Evolutionary conservation across 2,797 vertebrate genomes (phyloP), one percentile per base, ranked within the genome.

Genomic region (Muscicapa striata): DNA sequence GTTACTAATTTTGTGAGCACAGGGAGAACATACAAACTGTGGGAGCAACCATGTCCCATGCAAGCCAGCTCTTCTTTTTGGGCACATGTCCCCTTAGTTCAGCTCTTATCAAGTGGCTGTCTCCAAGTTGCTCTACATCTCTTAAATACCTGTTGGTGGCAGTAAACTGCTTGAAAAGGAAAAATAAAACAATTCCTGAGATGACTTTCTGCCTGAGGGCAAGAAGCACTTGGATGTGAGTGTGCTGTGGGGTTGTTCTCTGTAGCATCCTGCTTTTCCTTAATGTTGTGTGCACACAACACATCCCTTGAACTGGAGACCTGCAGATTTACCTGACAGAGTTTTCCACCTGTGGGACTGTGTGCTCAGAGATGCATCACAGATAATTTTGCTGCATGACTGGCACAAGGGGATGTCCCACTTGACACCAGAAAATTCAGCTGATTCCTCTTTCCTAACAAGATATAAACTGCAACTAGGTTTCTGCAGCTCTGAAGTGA

Each of bases 11-110:
- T 30, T 45, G 21, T 34, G 57, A 30, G 30, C 38, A 11, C 41
- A 26, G 43, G 23, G 64, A 9, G 26, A 61, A 13, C 1, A 4
- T 4, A 2, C 3, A n/a, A 8, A 14, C 0, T 43, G 0, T 41
- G 55, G 36, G 23, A 69, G 6, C 40, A 41, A 11, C 43, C 13
- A n/a, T 9, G 36, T 62, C 34, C 62, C 30, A 3, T 8, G 9
- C 14, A 68, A 75, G 12, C 19, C 57, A 68, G 5, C 24, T 45
- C 23, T 34, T 48, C 32, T 74, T 36, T 46, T 14, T 63, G 41
- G 24, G 2, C 2, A 2, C 5, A 0, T 3, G 21, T 45, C 41
- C 34, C 22, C 17, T 54, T 46, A 34, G 12, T 55, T 80, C 20
- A 58, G 43, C 15, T 36, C 41, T 58, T 68, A 26, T 1, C 38